Evolutionary conservation across 2,797 vertebrate genomes (phyloP).

Genomic region (Chanos chanos): DNA sequence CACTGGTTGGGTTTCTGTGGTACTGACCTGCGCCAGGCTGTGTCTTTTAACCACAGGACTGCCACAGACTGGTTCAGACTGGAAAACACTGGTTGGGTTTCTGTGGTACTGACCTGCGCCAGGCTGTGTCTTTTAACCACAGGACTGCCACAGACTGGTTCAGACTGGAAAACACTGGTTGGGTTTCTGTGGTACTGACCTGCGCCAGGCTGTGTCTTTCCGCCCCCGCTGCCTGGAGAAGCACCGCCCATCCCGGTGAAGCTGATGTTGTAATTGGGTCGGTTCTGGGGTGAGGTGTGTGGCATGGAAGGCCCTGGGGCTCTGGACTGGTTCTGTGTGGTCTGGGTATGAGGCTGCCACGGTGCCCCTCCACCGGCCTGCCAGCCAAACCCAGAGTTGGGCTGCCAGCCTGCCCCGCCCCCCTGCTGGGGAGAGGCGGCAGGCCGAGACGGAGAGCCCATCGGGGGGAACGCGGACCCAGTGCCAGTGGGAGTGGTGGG

Average conservation of each 20-base stretch:
- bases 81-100: too few relatives aligned
- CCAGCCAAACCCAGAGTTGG: conserved; percentile 72
- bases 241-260: conserved; percentile 80
- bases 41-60: too few relatives aligned
- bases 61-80: too few relatives aligned
- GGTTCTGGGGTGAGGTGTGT: conserved; percentile 89
- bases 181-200: conserved; percentile 69
- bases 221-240: conserved; percentile 68
- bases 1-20: too few relatives aligned
- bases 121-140: conserved; percentile 72
- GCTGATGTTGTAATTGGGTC: conserved; percentile 95
- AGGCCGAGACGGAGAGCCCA: conserved; percentile 87
- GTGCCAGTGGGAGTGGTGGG: conserved; percentile 91
- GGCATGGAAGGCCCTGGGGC: conserved; percentile 61
- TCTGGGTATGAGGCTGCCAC: conserved; percentile 63
- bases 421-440: conserved; percentile 83
- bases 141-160: too few relatives aligned
- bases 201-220: conserved; percentile 68
- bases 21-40: too few relatives aligned
- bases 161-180: background rate
- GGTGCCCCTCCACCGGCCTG: conserved; percentile 61
- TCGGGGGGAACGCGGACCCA: conserved; percentile 84
- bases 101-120: too few relatives aligned
- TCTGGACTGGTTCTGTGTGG: conserved; percentile 65
- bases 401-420: conserved; percentile 77